Evolutionary conservation across 2,113 vertebrate genomes (phyloP), one percentile per base, ranked within the genome.

Genomic region (Todiramphus chloris): DNA sequence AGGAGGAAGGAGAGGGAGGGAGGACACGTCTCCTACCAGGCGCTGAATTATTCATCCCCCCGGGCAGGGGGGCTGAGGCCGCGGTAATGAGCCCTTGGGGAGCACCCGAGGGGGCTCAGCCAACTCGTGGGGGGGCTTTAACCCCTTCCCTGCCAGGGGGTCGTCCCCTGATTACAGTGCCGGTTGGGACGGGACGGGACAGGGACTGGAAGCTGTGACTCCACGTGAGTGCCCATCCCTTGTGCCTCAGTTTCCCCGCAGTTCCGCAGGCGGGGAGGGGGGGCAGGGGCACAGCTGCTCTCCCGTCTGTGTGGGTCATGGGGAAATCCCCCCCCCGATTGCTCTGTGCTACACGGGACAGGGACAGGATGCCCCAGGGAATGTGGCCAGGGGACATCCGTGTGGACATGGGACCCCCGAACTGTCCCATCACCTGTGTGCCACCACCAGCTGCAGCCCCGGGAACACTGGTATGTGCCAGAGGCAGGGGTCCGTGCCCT

Each of bases 41-140:
- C 97, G 94, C 96, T 96, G 98, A 97, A 98, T 98, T 98, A 98
- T 98, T 98, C 97, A 98, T 96, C 90, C 83, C 83, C 46, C 68
- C 63, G 75, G 96, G 93, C 90, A 94, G 90, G 92, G 92, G 96
- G 94, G 89, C 92, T 83, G 93, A 91, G 58, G 84, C 86, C 85
- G 3, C 37, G 41, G 92, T 94, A 95, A 94, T 95, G 90, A 96
- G 95, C 24, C 91, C 95, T 93, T 69, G 76, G 96, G 95, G 94
- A 91, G 85, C 94, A 69, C 76, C 72, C 3, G 70, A 31, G 93
- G 75, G 92, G 88, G 91, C 81, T 92, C 89, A 94, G 89, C 77
- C 77, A 93, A 70, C 15, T 19, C 6, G 48, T 91, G 74, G 66
- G 84, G 90, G 74, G 67, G 90, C 31, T 51, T 97, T 97, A 92